phyloP scores from a whole-genome alignment of 2,113 vertebrate genomes.

The Rhynchomys soricoides region DNA sequence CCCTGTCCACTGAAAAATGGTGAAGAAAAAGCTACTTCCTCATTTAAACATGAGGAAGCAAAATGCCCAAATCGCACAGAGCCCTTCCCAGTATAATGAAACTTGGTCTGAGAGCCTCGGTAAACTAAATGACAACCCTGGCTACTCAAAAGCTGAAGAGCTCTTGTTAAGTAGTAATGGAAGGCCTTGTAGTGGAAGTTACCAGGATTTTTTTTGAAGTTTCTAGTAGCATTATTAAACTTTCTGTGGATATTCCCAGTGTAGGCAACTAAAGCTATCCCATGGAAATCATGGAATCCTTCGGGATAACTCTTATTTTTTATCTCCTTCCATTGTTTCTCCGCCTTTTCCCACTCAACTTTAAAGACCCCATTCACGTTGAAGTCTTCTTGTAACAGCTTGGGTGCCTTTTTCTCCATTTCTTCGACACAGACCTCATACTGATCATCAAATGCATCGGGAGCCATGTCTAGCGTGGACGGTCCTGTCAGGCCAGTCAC shows the following conservation, averaged over 20 bases:
- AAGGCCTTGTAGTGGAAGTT: conserved; percentile 54
- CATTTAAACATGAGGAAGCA: background rate
- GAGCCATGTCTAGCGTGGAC: background rate
- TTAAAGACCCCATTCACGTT: background rate
- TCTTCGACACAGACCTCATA: background rate
- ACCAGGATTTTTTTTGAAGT: accelerated
- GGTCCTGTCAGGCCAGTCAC: background rate
- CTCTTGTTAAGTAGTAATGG: conserved; percentile 67
- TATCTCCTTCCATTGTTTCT: background rate
- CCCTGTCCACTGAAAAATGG: accelerated
- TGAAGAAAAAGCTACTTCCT: background rate
- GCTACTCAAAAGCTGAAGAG: conserved; percentile 48
- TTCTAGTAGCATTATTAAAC: conserved; percentile 2
- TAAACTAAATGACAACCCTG: background rate
- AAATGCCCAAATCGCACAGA: conserved; percentile 48
- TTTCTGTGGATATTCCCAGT: background rate
- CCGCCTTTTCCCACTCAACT: background rate
- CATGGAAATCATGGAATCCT: background rate
- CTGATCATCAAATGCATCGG: background rate
- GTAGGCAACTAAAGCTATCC: conserved; percentile 23
- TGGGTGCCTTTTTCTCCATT: background rate
- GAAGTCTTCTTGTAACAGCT: conserved; percentile 34
- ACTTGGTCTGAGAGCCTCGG: background rate
- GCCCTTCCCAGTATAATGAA: background rate
- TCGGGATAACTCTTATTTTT: background rate